Conservation (phyloP, 1,140 invertebrate species). For the Drosophila athabasca region DNA sequence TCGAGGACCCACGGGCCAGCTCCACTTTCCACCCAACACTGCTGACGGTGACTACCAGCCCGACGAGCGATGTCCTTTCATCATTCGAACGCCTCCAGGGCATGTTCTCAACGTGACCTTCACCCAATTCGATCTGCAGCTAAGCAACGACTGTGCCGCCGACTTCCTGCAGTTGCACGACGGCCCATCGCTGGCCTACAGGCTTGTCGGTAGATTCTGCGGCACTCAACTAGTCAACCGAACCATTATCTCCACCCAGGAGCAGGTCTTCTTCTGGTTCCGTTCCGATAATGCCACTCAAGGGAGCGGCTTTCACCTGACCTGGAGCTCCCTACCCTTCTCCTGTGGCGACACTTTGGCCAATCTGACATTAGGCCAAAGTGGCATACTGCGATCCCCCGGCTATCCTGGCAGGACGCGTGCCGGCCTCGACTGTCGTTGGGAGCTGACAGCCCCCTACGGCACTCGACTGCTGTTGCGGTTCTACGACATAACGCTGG, state of each 20-base stretch:
- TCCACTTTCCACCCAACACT: slow-evolving; percentile 84
- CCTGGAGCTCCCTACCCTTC: slow-evolving; percentile 89
- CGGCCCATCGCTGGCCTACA: slow-evolving; percentile 87
- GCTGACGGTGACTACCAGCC: slow-evolving; percentile 80
- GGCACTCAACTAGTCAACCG: slow-evolving; percentile 86
- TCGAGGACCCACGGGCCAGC: slow-evolving; percentile 72
- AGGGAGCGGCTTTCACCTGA: slow-evolving; percentile 87
- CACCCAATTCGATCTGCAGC: slow-evolving; percentile 87
- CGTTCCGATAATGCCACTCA: slow-evolving; percentile 86
- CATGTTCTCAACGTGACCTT: slow-evolving; percentile 92
- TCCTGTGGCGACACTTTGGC: slow-evolving; percentile 88
- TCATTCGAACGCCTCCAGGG: slow-evolving; percentile 86
- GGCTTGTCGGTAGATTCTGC: slow-evolving; percentile 91
- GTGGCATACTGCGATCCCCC: slow-evolving; percentile 90
- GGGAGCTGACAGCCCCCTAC: slow-evolving; percentile 87
- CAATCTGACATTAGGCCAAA: slow-evolving; percentile 78
- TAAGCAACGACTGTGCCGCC: slow-evolving; percentile 84
- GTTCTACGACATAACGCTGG: slow-evolving; percentile 87
- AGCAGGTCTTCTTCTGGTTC: slow-evolving; percentile 91
- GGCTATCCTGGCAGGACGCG: slow-evolving; percentile 93
- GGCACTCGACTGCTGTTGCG: slow-evolving; percentile 92
- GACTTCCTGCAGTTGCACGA: slow-evolving; percentile 92
- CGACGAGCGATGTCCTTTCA: slow-evolving; percentile 91
- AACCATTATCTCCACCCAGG: slow-evolving; percentile 88
- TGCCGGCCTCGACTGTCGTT: slow-evolving; percentile 90